Conservation (phyloP, 2,113 vertebrate genomes). For the Gnathonemus longibarbis region DNA sequence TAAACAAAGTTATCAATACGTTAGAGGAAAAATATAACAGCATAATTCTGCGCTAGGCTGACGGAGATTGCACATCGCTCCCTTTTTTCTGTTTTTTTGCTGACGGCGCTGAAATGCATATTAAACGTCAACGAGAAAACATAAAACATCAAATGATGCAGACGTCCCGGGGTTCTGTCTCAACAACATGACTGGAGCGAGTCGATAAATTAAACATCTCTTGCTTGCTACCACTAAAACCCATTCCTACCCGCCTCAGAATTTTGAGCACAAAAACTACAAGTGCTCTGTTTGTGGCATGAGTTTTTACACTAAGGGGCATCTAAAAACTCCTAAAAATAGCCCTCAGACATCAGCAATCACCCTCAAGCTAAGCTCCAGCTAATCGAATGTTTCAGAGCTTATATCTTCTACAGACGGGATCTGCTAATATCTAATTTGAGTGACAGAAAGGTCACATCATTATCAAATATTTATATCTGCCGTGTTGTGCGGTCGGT, state of each 20-base stretch:
- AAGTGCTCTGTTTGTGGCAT: background rate
- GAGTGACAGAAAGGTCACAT: background rate
- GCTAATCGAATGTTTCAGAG: background rate
- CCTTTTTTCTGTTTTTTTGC: slow-evolving; percentile 7
- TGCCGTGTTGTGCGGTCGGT: background rate
- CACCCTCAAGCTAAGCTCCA: background rate
- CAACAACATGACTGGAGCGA: background rate
- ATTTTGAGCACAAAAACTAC: background rate
- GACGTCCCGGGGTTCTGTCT: slow-evolving; percentile 13
- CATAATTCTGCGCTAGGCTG: slow-evolving; percentile 1
- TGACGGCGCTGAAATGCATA: slow-evolving; percentile 15
- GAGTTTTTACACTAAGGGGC: background rate
- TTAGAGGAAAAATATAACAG: slow-evolving; percentile 13
- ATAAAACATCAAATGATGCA: slow-evolving; percentile 15
- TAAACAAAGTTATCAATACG: slow-evolving; percentile 18
- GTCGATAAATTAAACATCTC: slow-evolving; percentile 4
- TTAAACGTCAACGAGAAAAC: slow-evolving; percentile 16
- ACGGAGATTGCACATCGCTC: background rate
- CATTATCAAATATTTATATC: background rate
- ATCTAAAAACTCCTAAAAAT: slow-evolving; percentile 1
- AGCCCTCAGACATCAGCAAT: background rate
- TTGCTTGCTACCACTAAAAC: background rate
- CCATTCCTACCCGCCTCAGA: background rate
- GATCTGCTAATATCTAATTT: background rate
- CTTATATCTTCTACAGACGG: background rate